Percentiles rank a stretch among this genome's conserved stretches.
Evolutionary conservation across 2,113 vertebrate genomes (phyloP).

Genomic region (Alligator mississippiensis): DNA sequence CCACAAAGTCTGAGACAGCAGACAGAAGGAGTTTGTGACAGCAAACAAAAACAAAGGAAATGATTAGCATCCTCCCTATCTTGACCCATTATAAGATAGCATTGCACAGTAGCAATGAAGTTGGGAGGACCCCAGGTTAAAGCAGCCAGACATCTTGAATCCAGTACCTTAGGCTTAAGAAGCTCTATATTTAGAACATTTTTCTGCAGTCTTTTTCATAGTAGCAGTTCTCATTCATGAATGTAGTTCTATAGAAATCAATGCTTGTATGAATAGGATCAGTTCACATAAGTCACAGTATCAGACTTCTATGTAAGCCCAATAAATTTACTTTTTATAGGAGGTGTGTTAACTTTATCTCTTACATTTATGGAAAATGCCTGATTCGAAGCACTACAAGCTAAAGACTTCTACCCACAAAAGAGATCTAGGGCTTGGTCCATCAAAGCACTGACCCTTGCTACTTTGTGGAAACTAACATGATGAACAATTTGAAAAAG

Average conservation of each 20-base stretch:
- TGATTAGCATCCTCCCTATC: not conserved
- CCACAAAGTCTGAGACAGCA: not conserved
- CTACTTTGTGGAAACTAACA: not conserved
- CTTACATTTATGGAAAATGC: not conserved
- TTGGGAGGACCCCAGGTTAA: too few species aligned
- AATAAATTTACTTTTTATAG: not conserved
- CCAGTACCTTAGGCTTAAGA: too few species aligned
- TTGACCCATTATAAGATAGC: not conserved
- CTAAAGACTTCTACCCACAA: not conserved
- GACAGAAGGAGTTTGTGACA: not conserved
- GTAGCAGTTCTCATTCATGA: not conserved
- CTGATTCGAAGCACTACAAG: not conserved
- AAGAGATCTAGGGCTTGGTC: not conserved
- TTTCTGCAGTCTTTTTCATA: not conserved
- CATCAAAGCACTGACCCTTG: not conserved
- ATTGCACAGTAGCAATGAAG: not conserved
- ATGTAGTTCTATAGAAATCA: not conserved
- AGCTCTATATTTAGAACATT: not conserved
- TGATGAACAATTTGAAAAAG: not conserved
- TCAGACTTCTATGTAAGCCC: not conserved
- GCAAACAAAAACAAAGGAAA: not conserved
- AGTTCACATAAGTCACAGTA: not conserved
- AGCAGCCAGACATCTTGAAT: too few species aligned
- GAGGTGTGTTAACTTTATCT: not conserved
- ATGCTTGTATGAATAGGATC: not conserved